A percentile compares a stretch with the other conserved stretches of the same genome.
Conservation (phyloP, 2,113 vertebrate species). For the Apus apus region DNA sequence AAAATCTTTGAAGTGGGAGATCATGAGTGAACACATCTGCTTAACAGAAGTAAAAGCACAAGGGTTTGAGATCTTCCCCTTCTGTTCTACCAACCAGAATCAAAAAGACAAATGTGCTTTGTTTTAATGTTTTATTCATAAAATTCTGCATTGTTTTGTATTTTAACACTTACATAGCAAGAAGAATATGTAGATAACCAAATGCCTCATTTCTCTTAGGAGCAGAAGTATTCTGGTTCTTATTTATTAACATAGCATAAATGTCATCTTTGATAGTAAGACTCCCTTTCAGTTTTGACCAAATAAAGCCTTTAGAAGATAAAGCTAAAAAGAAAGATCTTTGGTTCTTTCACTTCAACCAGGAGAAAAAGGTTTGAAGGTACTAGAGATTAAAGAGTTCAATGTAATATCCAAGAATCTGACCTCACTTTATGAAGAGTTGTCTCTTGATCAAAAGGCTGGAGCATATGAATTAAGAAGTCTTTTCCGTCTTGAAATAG, state of each 20-base stretch:
- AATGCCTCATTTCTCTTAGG: neutral
- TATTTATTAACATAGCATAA: neutral
- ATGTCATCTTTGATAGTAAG: neutral
- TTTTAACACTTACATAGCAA: neutral
- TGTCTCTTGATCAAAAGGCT: conserved; percentile 3
- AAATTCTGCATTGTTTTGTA: neutral
- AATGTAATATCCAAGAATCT: neutral
- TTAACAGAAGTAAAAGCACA: conserved; percentile 22
- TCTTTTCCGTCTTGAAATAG: conserved; percentile 24
- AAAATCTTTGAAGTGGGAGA: conserved; percentile 55
- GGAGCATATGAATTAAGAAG: conserved; percentile 11
- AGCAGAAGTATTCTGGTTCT: neutral
- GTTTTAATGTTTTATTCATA: neutral
- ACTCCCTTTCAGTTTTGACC: neutral
- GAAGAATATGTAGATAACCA: neutral
- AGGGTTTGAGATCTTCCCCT: conserved; percentile 15
- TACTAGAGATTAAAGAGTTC: neutral
- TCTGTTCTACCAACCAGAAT: neutral
- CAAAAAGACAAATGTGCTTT: neutral
- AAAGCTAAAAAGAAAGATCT: neutral
- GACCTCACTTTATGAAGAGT: neutral
- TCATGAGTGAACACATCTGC: conserved; percentile 48
- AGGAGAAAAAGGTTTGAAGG: neutral
- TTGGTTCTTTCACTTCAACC: neutral
- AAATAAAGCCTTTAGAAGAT: neutral